phyloP scores from a whole-genome alignment of 2,797 vertebrate genomes.

The Etheostoma perlongum region DNA sequence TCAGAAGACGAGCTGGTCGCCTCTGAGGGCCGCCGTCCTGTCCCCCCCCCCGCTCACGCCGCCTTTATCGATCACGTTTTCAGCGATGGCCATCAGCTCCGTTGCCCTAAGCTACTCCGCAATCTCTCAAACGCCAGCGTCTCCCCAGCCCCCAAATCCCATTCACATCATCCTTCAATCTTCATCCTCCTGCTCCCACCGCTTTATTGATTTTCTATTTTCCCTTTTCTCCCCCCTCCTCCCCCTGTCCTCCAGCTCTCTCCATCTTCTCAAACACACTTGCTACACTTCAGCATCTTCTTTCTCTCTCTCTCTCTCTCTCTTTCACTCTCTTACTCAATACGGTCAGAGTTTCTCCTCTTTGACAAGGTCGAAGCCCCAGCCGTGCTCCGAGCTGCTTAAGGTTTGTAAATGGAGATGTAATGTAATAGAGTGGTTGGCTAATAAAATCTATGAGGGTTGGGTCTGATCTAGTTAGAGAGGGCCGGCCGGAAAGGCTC shows the following conservation, averaged over 20 bases:
- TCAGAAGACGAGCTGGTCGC: conserved; percentile 50
- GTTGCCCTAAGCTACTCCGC: conserved; percentile 59
- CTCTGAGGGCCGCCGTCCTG: conserved; percentile 47
- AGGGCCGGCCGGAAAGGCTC: conserved; percentile 68
- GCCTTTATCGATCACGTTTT: conserved; percentile 60
- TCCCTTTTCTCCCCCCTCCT: conserved; percentile 52
- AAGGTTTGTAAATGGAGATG: conserved; percentile 86
- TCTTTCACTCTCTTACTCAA: conserved; percentile 53
- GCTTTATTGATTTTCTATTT: conserved; percentile 84
- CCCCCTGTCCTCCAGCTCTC: conserved; percentile 49
- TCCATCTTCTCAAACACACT: conserved; percentile 70
- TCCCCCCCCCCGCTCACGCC: conserved; percentile 26
- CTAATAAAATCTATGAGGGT: conserved; percentile 85
- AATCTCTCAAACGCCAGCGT: conserved; percentile 61
- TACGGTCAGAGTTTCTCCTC: conserved; percentile 78
- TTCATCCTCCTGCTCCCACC: conserved; percentile 77
- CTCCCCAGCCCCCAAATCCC: conserved; percentile 65
- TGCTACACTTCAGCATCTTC: conserved; percentile 50
- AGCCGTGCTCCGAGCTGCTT: conserved; percentile 76
- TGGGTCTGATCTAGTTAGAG: conserved; percentile 84
- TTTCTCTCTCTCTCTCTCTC: conserved; percentile 41
- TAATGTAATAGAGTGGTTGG: conserved; percentile 85
- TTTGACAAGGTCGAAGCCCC: conserved; percentile 84
- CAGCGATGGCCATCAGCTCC: conserved; percentile 57
- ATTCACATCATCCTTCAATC: conserved; percentile 81